These are phyloP conservation scores for Python bivittatus DNA, from an alignment of 2,113 vertebrate genomes.

Conservation along the genomic window DNA sequence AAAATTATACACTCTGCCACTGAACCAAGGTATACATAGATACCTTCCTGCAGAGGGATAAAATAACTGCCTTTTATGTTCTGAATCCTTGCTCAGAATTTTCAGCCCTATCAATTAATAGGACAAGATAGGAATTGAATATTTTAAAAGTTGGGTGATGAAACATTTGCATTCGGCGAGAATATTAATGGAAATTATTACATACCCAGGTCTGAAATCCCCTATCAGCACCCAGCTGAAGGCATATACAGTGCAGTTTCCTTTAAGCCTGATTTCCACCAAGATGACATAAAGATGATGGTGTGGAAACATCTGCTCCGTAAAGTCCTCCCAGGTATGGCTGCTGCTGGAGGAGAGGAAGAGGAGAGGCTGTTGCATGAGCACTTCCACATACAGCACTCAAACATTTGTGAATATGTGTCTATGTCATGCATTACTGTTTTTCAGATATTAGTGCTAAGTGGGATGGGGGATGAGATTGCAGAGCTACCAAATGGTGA, in stretches of 20 bases:
- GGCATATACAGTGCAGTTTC: conserved; percentile 74
- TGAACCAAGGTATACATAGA: neutral
- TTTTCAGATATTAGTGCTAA: neutral
- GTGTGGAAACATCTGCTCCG: conserved; percentile 85
- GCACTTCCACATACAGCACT: neutral
- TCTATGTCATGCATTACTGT: neutral
- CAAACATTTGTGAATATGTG: neutral
- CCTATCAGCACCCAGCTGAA: conserved; percentile 67
- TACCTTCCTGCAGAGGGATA: neutral
- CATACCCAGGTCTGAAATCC: conserved; percentile 66
- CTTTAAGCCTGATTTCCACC: conserved; percentile 83
- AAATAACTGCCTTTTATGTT: neutral
- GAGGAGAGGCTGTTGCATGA: neutral
- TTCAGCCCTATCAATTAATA: neutral
- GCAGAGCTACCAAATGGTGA: neutral
- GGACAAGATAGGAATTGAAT: neutral
- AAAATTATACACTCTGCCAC: neutral
- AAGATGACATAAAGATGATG: conserved; percentile 81
- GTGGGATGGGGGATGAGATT: neutral
- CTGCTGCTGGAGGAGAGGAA: neutral
- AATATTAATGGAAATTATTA: neutral
- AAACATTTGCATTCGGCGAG: no score
- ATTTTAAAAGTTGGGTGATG: no score
- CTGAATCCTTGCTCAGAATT: neutral
- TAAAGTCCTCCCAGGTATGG: conserved; percentile 79